Conservation (phyloP, 2,888 invertebrate species). For the Ptychoptera albimana region DNA sequence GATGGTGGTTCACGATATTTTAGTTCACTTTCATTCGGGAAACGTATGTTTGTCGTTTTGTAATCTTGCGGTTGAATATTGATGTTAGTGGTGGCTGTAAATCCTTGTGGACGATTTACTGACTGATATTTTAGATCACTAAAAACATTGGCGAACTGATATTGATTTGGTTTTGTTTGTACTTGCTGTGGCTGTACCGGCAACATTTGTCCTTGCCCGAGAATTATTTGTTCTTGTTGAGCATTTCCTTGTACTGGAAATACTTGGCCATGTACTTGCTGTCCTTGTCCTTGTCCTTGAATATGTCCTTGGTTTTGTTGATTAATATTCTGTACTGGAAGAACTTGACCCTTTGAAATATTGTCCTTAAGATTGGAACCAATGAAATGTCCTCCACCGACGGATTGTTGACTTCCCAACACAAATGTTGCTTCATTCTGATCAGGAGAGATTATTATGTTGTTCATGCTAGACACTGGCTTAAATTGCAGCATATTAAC, state of each 20-base stretch:
- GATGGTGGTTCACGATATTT: conserved; percentile 16
- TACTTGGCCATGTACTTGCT: conserved; percentile 4
- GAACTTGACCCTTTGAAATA: too few species aligned
- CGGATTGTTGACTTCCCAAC: conserved; percentile 44
- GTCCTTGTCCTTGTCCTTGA: conserved; percentile 3
- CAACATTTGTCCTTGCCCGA: too few species aligned
- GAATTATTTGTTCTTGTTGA: too few species aligned
- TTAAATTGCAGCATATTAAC: conserved; percentile 23
- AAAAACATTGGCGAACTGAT: conserved; percentile 26
- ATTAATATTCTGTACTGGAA: too few species aligned
- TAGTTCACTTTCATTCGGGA: conserved; percentile 21
- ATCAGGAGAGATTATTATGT: conserved; percentile 43
- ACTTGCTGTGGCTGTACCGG: background rate
- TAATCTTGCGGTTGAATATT: conserved; percentile 20
- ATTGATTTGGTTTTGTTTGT: conserved; percentile 17
- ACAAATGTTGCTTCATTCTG: conserved; percentile 49
- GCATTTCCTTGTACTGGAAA: background rate
- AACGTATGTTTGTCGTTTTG: conserved; percentile 27
- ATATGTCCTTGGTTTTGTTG: too few species aligned
- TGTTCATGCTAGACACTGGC: conserved; percentile 39
- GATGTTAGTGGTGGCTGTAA: background rate
- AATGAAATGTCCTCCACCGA: conserved; percentile 30
- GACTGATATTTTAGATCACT: conserved; percentile 14
- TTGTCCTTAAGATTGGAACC: conserved; percentile 18
- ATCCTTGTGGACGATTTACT: conserved; percentile 3